Base-by-base conservation (phyloP, 2,888 invertebrate species). In the Aromia moschata region DNA sequence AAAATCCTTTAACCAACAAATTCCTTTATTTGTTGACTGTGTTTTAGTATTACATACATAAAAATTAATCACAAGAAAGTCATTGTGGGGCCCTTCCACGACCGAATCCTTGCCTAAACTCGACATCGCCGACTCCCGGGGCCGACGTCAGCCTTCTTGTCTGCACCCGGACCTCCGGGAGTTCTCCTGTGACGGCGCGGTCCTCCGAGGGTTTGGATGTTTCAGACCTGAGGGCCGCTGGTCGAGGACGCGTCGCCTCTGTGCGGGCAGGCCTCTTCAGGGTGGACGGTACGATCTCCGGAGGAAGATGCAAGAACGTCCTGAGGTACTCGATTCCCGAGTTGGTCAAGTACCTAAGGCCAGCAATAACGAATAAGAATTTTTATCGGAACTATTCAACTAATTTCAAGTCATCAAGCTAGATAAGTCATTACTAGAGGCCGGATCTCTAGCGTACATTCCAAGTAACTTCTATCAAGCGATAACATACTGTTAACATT, bases 231-330 rank as follows among this genome's bases (percentile, higher is more conserved):
- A 90, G 86, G 31, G 87, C 86, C 2, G 87, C 84, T 37, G 90
- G 85, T 62, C 94, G 86, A 49, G 94, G 90, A 57, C 95, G 87
- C 25, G 91, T 89, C 1, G 94, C 89, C 80, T 96, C 96, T 2
- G 93, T 87, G 68, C 95, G 87, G 7, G 89, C 88, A 71, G 94
- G 95, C 66, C 96, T 89, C 84, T 97, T 98, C 68, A 99, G 85
- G 0, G 99, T 99, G 1, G 97, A 91, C 33, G 99, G 99, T 30
- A 99, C 98, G 82, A 99, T 98, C 87, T 99, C 99, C 64, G 97
- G 91, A 5, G 99, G 98, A 77, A 99, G 86, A 79, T 99, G 97
- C 67, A 99, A 87, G 83, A 93, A 98, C 77, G 92, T 92, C 69
- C 99, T 87, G 69, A 99, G 84, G 82, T 96, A 98, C 80, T 95